phyloP scores from a whole-genome alignment of 2,888 invertebrate species.

The Amphimallon solstitiale region DNA sequence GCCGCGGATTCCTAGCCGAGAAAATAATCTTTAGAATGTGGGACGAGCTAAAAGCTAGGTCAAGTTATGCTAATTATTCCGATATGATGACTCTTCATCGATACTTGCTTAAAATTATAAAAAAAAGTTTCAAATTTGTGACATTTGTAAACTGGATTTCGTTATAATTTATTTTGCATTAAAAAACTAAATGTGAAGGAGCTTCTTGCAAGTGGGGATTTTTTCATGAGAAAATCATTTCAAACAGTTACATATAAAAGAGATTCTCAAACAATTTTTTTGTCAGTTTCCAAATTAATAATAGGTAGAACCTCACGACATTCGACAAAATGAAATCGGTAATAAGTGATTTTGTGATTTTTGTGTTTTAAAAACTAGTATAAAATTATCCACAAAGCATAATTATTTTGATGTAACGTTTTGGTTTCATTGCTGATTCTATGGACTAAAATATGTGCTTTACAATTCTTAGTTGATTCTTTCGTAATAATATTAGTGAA shows the following conservation, averaged over 20 bases:
- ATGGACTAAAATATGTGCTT: not conserved
- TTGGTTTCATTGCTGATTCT: no score
- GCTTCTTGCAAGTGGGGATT: constrained; percentile 2
- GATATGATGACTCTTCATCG: not conserved
- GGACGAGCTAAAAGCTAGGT: constrained; percentile 25
- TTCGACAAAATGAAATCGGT: constrained; percentile 38
- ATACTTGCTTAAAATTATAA: not conserved
- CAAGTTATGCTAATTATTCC: constrained; percentile 22
- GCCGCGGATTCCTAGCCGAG: constrained; percentile 1
- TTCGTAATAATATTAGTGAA: not conserved
- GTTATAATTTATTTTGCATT: constrained; percentile 12
- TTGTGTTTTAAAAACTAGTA: not conserved
- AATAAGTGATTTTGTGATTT: not conserved
- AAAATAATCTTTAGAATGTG: constrained; percentile 21
- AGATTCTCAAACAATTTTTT: not conserved
- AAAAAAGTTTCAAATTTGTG: constrained; percentile 17
- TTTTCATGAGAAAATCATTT: not conserved
- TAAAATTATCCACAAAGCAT: no score
- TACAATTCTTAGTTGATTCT: no score
- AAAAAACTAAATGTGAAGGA: constrained; percentile 30
- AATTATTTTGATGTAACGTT: not conserved
- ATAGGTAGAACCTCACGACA: not conserved
- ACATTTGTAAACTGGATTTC: constrained; percentile 30
- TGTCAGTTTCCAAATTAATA: constrained; percentile 15
- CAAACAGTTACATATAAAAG: constrained; percentile 35